Conservation (phyloP, 2,888 invertebrate genomes). For the Lasioglossum pauxillum region DNA sequence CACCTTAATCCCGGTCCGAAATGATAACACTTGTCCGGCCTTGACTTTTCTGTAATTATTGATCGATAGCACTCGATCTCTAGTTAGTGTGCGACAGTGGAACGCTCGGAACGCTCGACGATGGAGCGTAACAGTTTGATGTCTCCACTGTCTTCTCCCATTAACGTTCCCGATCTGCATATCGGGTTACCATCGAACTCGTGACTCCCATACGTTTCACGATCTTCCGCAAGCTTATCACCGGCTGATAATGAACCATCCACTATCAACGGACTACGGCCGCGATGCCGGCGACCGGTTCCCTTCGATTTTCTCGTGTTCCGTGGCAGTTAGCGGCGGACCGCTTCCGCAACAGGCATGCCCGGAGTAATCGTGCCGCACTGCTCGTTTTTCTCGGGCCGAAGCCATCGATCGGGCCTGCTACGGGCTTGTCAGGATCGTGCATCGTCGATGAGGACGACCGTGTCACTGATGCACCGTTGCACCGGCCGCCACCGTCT, state of each 20-base stretch:
- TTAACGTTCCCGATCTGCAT: conserved; percentile 51
- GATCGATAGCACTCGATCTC: not conserved
- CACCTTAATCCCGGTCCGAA: too few species aligned
- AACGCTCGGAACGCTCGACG: not conserved
- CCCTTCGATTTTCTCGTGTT: conserved; percentile 77
- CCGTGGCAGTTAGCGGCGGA: conserved; percentile 73
- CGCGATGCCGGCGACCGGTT: conserved; percentile 63
- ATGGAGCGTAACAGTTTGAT: not conserved
- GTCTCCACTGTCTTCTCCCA: conserved; percentile 28
- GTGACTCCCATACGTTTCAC: conserved; percentile 33
- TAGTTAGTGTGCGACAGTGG: not conserved
- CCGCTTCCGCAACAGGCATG: conserved; percentile 70
- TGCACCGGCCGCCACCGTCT: conserved; percentile 39
- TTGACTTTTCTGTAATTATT: not conserved
- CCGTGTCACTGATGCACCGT: conserved; percentile 33
- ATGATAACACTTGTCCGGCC: not conserved
- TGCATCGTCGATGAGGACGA: conserved; percentile 64
- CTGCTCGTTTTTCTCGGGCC: conserved; percentile 69
- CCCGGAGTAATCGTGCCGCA: conserved; percentile 67
- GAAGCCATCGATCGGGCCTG: conserved; percentile 64
- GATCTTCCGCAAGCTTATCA: conserved; percentile 48
- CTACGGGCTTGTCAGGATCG: conserved; percentile 41
- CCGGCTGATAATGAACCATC: conserved; percentile 50
- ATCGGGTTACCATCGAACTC: conserved; percentile 47
- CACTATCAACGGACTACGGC: conserved; percentile 55